Conservation (phyloP, 1,140 invertebrate species). For the Colletes latitarsis region DNA sequence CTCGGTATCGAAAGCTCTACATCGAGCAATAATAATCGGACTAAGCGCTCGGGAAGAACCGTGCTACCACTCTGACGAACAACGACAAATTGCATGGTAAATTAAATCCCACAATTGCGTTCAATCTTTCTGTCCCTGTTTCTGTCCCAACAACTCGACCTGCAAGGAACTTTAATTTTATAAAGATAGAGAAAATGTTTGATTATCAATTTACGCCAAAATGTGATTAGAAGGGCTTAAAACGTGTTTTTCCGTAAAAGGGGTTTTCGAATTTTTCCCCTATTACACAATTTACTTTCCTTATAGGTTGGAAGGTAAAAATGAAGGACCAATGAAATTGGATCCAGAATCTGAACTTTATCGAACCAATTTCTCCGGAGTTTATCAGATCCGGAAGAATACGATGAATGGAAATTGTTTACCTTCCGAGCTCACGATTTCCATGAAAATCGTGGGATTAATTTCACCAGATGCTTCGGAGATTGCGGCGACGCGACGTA, state of each 20-base stretch:
- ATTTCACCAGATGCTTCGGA: background rate
- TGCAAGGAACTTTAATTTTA: too few relatives aligned
- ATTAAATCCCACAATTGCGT: too few relatives aligned
- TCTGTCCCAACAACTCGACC: too few relatives aligned
- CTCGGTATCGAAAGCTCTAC: background rate
- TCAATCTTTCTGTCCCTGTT: too few relatives aligned
- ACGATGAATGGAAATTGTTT: background rate
- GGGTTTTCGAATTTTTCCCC: too few relatives aligned
- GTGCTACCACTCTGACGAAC: background rate
- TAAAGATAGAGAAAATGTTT: too few relatives aligned
- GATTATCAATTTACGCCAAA: too few relatives aligned
- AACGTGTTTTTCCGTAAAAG: too few relatives aligned
- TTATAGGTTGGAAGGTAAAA: too few relatives aligned
- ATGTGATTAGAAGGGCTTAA: too few relatives aligned
- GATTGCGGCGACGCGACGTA: too few relatives aligned
- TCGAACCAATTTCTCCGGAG: background rate
- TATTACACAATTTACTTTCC: too few relatives aligned
- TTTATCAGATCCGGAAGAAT: background rate
- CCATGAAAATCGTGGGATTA: constrained; percentile 10
- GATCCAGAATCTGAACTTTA: background rate
- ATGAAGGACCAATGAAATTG: background rate
- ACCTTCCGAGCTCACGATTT: background rate
- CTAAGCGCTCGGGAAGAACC: background rate
- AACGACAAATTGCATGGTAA: background rate
- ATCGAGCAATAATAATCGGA: constrained; percentile 1